Evolutionary conservation across 92 coral and sea anemone species (phyloP), one percentile per base, ranked within the genome.

Genomic region (Anthopleura xanthogrammica): DNA sequence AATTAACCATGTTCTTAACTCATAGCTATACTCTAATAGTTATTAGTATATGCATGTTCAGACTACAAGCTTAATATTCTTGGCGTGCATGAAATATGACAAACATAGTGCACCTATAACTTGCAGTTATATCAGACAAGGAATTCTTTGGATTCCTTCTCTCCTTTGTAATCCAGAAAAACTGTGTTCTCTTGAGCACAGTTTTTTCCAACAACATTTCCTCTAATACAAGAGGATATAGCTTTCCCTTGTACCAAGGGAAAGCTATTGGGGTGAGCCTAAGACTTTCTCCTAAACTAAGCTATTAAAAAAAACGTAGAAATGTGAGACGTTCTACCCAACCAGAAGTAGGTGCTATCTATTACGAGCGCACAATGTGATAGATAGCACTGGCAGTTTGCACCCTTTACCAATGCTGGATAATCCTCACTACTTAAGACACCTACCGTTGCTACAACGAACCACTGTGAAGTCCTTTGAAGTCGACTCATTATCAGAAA

Each of bases 401-500:
- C n/a, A 62, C 70, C 70, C 70, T 62, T 62, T 62, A 4, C 70
- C 70, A 62, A 19, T 62, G 70, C 29, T 62, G 70, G 70, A 4
- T 20, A 19, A 19, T 62, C 70, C 70, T 62, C 17, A 3, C 22
- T 22, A 19, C 22, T 22, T 13, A 19, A 19, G 29, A 62, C 4
- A 62, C 70, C 70, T 54, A 54, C 58, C 58, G 16, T 54, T 54
- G 58, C 70, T 62, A 62, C 29, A 19, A 19, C 29, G 36, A 62
- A 62, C 74, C 74, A 68, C 3, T 68, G 74, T 42, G 74, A n/a
- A 68, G 74, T 68, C 74, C 74, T 12, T 68, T 43, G 74, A 68
- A 29, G 74, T 68, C 19, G 42, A 24, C 74, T 68, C 74, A 23
- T 36, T 68, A 68, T 68, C 74, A 12, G 74, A 23, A 62, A 68